Evolutionary conservation across 2,888 invertebrate genomes (phyloP).

Genomic region (Oligia fasciuncula): DNA sequence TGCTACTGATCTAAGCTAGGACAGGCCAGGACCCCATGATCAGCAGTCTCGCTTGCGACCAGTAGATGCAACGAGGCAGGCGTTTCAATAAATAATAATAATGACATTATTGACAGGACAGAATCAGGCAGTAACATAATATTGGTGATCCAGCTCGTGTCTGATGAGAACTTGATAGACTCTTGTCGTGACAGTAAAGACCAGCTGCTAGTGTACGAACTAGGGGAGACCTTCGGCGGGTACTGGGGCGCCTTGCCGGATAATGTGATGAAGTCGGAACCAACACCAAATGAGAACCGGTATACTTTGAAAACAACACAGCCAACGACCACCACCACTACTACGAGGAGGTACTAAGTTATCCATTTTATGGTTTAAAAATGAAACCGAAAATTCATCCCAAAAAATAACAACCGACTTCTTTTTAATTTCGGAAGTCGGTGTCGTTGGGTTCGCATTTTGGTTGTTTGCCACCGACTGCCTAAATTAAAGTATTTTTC

Average conservation of each 20-base stretch:
- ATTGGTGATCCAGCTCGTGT: conserved; percentile 76
- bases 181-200: conserved; percentile 71
- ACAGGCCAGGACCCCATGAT: background rate
- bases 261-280: conserved; percentile 63
- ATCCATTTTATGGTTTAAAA: background rate
- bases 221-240: conserved; percentile 84
- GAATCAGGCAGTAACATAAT: conserved; percentile 84
- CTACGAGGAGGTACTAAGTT: conserved; percentile 46
- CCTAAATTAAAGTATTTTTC: no score
- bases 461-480: no score
- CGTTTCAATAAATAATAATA: background rate
- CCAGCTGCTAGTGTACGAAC: conserved; percentile 81
- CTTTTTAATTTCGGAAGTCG: no score
- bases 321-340: conserved; percentile 45
- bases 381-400: background rate
- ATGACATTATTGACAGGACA: conserved; percentile 70
- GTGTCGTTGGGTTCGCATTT: no score
- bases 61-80: background rate
- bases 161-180: conserved; percentile 63
- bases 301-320: conserved; percentile 76
- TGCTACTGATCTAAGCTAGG: background rate
- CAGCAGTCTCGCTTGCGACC: no score
- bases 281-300: conserved; percentile 54
- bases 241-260: conserved; percentile 84
- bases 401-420: background rate